phyloP scores from a whole-genome alignment of 1,140 invertebrate species.

The Oreohelix idahoensis region DNA sequence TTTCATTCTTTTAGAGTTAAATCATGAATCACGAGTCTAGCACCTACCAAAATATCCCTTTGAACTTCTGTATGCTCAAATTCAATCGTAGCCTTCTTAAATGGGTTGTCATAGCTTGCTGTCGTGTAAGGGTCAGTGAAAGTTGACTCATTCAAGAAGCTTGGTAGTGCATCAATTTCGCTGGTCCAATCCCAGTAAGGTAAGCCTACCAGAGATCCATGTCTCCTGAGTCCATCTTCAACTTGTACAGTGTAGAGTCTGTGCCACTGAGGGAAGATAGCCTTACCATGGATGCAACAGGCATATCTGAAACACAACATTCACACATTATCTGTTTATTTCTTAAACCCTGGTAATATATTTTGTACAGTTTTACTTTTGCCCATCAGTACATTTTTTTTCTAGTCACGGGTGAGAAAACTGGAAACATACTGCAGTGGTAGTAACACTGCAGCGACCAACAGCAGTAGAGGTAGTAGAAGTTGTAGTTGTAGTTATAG shows the following conservation, averaged over 20 bases:
- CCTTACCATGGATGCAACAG: conserved; percentile 53
- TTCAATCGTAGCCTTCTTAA: conserved; percentile 33
- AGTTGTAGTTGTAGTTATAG: no score
- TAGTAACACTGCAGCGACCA: no score
- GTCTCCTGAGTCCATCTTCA: conserved; percentile 49
- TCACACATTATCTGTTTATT: no score
- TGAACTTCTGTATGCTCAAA: conserved; percentile 10
- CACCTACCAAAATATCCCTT: conserved; percentile 6
- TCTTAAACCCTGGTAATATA: no score
- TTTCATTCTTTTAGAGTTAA: no score
- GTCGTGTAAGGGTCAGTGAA: conserved; percentile 18
- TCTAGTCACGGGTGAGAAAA: no score
- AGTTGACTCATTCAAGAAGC: conserved; percentile 36
- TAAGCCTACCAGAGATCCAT: conserved; percentile 48
- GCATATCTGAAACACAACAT: conserved; percentile 37
- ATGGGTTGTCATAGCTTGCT: conserved; percentile 38
- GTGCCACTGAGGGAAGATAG: no score
- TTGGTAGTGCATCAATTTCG: conserved; percentile 22
- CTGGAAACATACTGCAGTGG: no score
- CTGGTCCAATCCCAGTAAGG: conserved; percentile 51
- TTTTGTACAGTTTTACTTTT: no score
- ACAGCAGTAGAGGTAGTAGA: no score
- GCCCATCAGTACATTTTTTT: no score
- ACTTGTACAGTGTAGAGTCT: conserved; percentile 52
- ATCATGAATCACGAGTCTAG: no score